Evolutionary conservation across 2,888 invertebrate genomes (phyloP).

Genomic region (Carabus problematicus): DNA sequence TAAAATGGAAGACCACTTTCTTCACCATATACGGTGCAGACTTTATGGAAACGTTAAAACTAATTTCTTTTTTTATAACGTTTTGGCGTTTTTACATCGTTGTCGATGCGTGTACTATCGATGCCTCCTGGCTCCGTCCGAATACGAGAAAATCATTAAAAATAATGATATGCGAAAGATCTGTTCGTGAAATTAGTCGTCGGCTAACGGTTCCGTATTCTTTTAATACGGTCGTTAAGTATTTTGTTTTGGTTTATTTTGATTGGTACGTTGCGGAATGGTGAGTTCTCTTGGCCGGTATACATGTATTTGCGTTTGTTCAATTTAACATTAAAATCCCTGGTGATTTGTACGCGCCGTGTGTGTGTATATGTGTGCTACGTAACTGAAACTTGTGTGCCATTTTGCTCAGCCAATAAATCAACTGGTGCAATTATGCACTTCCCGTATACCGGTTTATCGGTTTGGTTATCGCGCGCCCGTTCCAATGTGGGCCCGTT

Average conservation of each 20-base stretch:
- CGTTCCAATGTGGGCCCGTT: neutral
- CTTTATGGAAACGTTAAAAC: slow-evolving; percentile 21
- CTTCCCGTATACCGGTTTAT: slow-evolving; percentile 18
- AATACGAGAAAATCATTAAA: slow-evolving; percentile 29
- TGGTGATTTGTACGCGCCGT: no score
- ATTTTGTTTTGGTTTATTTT: slow-evolving; percentile 12
- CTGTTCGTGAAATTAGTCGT: slow-evolving; percentile 8
- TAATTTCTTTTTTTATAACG: slow-evolving; percentile 24
- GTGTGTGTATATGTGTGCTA: no score
- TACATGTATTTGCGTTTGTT: no score
- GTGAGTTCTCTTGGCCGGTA: no score
- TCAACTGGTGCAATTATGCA: slow-evolving; percentile 15
- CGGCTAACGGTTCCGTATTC: slow-evolving; percentile 24
- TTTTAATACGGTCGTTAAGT: slow-evolving; percentile 12
- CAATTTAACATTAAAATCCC: no score
- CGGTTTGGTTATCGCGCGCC: slow-evolving; percentile 9
- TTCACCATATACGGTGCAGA: slow-evolving; percentile 20
- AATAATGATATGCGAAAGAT: slow-evolving; percentile 19
- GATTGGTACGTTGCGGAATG: neutral
- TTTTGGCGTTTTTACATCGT: neutral
- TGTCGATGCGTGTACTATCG: neutral
- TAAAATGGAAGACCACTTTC: slow-evolving; percentile 24
- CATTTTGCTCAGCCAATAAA: slow-evolving; percentile 10
- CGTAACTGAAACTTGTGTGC: slow-evolving; percentile 3
- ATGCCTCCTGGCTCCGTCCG: slow-evolving; percentile 4